Base-by-base conservation (phyloP, 1,140 invertebrate species). In the Lepidostoma basale region DNA sequence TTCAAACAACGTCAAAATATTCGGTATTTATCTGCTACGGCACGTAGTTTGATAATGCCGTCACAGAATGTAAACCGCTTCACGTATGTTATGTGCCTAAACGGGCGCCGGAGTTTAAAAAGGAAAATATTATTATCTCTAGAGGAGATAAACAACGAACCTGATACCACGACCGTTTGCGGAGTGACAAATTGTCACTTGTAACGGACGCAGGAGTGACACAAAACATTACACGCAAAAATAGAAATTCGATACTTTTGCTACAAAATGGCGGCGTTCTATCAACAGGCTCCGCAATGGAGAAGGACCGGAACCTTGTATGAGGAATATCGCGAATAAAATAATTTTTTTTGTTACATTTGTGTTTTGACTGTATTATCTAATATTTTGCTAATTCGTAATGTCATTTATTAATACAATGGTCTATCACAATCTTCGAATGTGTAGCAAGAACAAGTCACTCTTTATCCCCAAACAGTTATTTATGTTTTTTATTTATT, bases 181-280 rank as follows among this genome's bases (percentile, higher is more conserved):
- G 52, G 20, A 9, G 52, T 56, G 52, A 56, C 30, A 56, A 56
- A 56, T 56, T 56, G 30, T 56, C 52, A 56, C 52, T 56, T 56
- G 30, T 22, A 12, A 22, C 52, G 52, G 30, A 56, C 52, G 28
- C 12, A 26, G 16, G 18, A 22, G 9, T 56, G 52, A 33, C 14
- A 18, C 16, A 56, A 18, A 33, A 36, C 26, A 36, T 56, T 16
- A 20, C 3, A 42, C 18, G 20, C 18, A n/a, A 60, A 60, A 40
- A 60, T 60, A 26, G 58, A 60, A 60, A 60, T 30, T 60, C 36
- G 58, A 60, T 60, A 60, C 58, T 18, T 8, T 60, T 3, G 12
- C 22, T 10, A 6, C 12, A 18, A 44, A 26, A 42, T 28, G 25
- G 23, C 4, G 23, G 10, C 3, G 16, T 14, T 14, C 49, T 54